Conservation (phyloP, 2,113 vertebrate species). For the Ornithorhynchus anatinus region DNA sequence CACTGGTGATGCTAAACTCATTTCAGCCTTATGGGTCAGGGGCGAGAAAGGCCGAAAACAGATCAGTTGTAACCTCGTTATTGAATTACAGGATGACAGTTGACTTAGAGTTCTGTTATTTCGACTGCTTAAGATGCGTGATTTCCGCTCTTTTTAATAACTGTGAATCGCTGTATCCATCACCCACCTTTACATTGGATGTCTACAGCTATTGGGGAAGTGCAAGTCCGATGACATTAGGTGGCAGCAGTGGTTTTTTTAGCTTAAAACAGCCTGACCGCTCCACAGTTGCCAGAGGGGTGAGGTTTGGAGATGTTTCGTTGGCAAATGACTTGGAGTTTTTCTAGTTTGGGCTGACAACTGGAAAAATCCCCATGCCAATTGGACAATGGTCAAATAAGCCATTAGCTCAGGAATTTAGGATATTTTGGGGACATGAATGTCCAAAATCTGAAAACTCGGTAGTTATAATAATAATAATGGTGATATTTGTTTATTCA, state of each 20-base stretch:
- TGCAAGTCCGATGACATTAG: slow-evolving; percentile 58
- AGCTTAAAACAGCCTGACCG: slow-evolving; percentile 15
- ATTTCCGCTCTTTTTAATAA: background rate
- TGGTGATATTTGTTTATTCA: too few species aligned
- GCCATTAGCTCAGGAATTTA: too few species aligned
- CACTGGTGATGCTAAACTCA: slow-evolving; percentile 17
- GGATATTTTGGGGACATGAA: too few species aligned
- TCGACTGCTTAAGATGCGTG: background rate
- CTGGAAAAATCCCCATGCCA: too few species aligned
- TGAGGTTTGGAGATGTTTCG: too few species aligned
- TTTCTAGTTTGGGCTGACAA: too few species aligned
- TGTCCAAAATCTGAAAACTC: too few species aligned
- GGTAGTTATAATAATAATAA: too few species aligned
- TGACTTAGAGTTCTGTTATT: background rate
- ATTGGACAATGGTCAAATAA: too few species aligned
- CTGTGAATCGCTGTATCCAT: background rate
- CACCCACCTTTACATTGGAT: too few species aligned
- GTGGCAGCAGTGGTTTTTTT: slow-evolving; percentile 78
- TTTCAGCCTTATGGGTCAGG: slow-evolving; percentile 27
- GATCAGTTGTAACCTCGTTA: background rate
- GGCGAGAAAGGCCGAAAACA: slow-evolving; percentile 23
- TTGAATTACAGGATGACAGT: background rate
- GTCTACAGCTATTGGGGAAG: background rate
- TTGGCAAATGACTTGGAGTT: background rate
- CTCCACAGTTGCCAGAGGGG: slow-evolving; percentile 43